Evolutionary conservation across 2,797 vertebrate species (phyloP).

Genomic region (Rhinichthys osculus): DNA sequence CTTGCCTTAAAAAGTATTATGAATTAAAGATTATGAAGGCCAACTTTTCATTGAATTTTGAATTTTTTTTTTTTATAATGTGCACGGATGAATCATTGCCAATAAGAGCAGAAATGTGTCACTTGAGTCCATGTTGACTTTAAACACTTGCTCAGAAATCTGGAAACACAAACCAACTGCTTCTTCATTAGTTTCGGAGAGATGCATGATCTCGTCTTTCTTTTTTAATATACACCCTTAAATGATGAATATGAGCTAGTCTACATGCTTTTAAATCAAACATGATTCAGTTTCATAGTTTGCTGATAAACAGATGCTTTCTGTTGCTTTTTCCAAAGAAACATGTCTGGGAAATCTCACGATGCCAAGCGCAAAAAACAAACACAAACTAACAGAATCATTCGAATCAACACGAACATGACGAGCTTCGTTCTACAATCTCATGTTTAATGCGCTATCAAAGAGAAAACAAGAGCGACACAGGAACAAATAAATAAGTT

Average conservation of each 20-base stretch:
- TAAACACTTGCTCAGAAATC: not conserved
- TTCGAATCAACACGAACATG: not conserved
- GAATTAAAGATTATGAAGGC: not conserved
- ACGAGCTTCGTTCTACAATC: not conserved
- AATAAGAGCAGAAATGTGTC: not conserved
- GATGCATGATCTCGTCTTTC: not conserved
- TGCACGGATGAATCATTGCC: not conserved
- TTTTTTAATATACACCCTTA: not conserved
- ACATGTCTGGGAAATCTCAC: not conserved
- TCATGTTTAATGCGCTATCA: not conserved
- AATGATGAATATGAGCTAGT: not conserved
- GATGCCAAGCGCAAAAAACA: not conserved
- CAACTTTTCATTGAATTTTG: too few relatives aligned
- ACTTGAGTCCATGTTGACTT: not conserved
- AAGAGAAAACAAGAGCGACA: not conserved
- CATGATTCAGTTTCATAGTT: not conserved
- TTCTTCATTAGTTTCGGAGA: not conserved
- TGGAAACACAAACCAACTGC: not conserved
- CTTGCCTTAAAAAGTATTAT: not conserved
- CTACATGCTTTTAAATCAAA: not conserved
- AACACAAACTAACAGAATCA: not conserved
- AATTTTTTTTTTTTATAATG: not conserved
- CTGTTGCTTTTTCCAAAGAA: not conserved
- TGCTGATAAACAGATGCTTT: not conserved
- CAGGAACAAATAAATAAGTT: constrained; percentile 17